Evolutionary conservation across 1,140 invertebrate species (phyloP).

Genomic region (Polyergus mexicanus): DNA sequence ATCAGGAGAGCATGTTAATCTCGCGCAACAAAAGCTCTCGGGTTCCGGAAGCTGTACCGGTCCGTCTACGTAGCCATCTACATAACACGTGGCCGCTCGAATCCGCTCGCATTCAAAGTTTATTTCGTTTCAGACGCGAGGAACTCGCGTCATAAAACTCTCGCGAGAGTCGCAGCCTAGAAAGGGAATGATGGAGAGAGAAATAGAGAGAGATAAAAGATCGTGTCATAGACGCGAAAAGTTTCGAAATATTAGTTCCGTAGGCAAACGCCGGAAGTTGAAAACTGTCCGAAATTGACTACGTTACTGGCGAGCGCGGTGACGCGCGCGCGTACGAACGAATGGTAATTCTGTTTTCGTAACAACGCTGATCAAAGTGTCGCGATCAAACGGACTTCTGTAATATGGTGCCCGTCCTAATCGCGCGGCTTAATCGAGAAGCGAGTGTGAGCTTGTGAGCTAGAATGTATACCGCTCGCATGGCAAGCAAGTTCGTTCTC

Average conservation of each 20-base stretch:
- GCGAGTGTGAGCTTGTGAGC: conserved; percentile 32
- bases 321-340: conserved; percentile 27
- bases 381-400: conserved; percentile 60
- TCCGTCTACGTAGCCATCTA: conserved; percentile 66
- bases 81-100: conserved; percentile 76
- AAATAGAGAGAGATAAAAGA: conserved; percentile 11
- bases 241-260: conserved; percentile 71
- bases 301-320: conserved; percentile 31
- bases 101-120: conserved; percentile 62
- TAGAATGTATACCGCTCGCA: conserved; percentile 17
- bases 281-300: conserved; percentile 54
- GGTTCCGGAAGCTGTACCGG: conserved; percentile 69
- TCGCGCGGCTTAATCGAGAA: conserved; percentile 55
- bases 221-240: conserved; percentile 62
- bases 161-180: conserved; percentile 20
- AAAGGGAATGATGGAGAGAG: not conserved
- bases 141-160: conserved; percentile 65
- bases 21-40: conserved; percentile 73
- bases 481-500: conserved; percentile 1
- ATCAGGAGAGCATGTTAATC: conserved; percentile 80
- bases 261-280: conserved; percentile 63
- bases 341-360: conserved; percentile 57
- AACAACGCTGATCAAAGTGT: conserved; percentile 57
- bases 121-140: conserved; percentile 45
- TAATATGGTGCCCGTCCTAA: conserved; percentile 61